Evolutionary conservation across 2,888 invertebrate species (phyloP).

Genomic region (Choristoneura rosaceana): DNA sequence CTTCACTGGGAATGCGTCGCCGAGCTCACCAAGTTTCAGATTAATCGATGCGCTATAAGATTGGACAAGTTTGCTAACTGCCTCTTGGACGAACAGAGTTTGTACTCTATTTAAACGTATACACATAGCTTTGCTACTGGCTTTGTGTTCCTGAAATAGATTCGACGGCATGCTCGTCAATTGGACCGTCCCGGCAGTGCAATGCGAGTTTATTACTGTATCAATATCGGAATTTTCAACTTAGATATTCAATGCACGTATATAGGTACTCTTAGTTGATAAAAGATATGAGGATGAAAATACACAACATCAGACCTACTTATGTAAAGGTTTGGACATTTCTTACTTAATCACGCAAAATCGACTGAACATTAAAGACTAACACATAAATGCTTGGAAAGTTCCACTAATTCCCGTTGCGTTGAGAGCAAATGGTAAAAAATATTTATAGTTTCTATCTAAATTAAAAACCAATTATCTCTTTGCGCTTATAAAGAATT

Average conservation of each 20-base stretch:
- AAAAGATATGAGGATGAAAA: background rate
- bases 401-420: no score
- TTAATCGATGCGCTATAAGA: constrained; percentile 74
- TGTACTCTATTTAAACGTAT: constrained; percentile 1
- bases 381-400: no score
- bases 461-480: background rate
- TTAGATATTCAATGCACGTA: background rate
- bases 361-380: no score
- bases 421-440: no score
- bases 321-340: no score
- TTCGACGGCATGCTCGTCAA: constrained; percentile 21
- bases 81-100: constrained; percentile 50
- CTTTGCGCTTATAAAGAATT: background rate
- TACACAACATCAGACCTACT: background rate
- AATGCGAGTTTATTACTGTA: constrained; percentile 2
- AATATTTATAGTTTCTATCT: background rate
- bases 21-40: constrained; percentile 67
- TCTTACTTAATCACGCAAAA: no score
- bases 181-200: constrained; percentile 8
- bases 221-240: constrained; percentile 1
- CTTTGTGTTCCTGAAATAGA: constrained; percentile 23
- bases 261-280: background rate
- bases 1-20: constrained; percentile 54
- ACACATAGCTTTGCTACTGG: constrained; percentile 8
- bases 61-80: constrained; percentile 67